These are phyloP conservation scores for Onychomys torridus DNA, from an alignment of 2,797 vertebrate genomes.

Conservation along the genomic window DNA sequence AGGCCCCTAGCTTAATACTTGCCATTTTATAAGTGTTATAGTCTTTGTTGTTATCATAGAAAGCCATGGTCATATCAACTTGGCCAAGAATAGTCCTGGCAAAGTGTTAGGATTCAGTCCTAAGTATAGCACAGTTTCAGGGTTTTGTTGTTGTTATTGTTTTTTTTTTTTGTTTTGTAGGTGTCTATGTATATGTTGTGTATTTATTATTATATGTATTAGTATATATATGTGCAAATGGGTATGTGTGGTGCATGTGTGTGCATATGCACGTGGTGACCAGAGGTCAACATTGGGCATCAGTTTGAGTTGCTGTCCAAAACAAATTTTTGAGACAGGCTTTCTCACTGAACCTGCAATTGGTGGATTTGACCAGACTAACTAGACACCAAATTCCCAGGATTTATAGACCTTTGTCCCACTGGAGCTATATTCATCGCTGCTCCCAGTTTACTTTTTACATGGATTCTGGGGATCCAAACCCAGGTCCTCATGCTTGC, in stretches of 20 bases:
- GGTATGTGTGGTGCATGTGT: neutral
- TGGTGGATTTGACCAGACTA: neutral
- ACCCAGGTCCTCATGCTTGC: neutral
- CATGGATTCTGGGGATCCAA: neutral
- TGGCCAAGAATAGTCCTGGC: neutral
- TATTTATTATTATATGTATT: neutral
- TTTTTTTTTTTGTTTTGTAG: neutral
- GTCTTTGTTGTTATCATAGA: neutral
- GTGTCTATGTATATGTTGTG: neutral
- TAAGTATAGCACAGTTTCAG: neutral
- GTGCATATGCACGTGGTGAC: too few species aligned
- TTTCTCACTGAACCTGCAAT: neutral
- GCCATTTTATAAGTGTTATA: neutral
- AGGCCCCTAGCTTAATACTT: neutral
- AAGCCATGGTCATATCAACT: neutral
- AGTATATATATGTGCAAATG: neutral
- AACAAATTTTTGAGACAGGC: neutral
- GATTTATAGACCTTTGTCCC: neutral
- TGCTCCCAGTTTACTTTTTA: neutral
- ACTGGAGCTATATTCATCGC: too few species aligned
- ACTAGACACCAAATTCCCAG: neutral
- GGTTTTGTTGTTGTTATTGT: too few species aligned
- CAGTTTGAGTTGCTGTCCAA: neutral
- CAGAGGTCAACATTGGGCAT: neutral
- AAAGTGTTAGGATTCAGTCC: neutral